phyloP scores from a whole-genome alignment of 2,888 invertebrate genomes.

The Zhengitettix transpicula region DNA sequence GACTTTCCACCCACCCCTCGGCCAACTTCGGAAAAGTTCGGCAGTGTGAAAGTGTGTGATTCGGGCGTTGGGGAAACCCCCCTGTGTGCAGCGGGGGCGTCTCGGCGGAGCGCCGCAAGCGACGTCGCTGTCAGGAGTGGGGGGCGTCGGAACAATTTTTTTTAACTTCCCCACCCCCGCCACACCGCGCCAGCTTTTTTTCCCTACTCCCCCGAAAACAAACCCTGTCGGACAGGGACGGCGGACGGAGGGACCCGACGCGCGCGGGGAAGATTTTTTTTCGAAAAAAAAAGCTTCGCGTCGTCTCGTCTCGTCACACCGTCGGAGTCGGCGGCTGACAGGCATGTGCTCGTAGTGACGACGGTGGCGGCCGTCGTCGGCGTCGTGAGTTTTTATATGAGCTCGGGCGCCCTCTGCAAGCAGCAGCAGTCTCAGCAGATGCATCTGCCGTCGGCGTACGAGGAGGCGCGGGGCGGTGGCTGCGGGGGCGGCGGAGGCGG shows the following conservation, averaged over 20 bases:
- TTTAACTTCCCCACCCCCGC: no score
- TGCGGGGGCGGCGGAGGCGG: conserved; percentile 30
- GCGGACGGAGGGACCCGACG: not conserved
- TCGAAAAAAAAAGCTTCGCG: not conserved
- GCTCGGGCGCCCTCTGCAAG: conserved; percentile 62
- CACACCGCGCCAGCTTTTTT: no score
- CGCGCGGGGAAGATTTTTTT: not conserved
- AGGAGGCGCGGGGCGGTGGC: conserved; percentile 27
- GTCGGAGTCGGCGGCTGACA: conserved; percentile 3
- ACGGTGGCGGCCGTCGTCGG: conserved; percentile 28
- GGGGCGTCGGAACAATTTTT: not conserved
- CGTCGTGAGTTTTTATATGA: conserved; percentile 43
- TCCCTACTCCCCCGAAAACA: no score
- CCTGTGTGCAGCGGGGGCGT: not conserved
- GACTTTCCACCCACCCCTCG: conserved; percentile 1
- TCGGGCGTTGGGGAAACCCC: not conserved
- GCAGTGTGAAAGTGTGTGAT: not conserved
- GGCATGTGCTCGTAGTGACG: conserved; percentile 29
- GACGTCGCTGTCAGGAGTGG: not conserved
- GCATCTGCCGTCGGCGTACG: conserved; percentile 10
- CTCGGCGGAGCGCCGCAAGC: not conserved
- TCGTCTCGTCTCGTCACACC: conserved; percentile 1
- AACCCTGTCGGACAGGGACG: not conserved
- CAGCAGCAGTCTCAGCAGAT: conserved; percentile 2
- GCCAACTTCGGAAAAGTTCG: conserved; percentile 3